Base-by-base conservation (phyloP, 2,888 invertebrate genomes). In the Strigamia crassipes region DNA sequence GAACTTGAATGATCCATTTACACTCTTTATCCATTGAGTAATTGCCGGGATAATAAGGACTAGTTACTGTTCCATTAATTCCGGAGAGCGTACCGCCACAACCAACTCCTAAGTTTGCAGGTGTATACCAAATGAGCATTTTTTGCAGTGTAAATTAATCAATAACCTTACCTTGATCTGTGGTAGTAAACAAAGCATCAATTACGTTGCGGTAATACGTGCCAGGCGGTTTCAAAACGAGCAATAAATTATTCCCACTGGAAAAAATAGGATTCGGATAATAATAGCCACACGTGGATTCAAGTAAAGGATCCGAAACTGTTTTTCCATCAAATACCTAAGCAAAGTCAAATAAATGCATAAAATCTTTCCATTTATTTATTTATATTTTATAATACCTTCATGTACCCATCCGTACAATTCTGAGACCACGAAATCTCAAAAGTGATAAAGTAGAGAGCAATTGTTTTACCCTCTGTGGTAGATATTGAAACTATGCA, bases 301-400 rank as follows among this genome's bases (percentile, higher is more conserved):
- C 12, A 4, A 77, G 12, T n/a, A 27, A 4, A 38, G 13, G 9
- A 77, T 13, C 31, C 23, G 77, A 15, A 0, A n/a, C n/a, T 15
- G 77, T 6, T 34, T 77, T 77, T 27, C 77, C 77, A 77, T 77
- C 77, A 77, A n/a, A 34, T 2, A 77, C n/a, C 77, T 77, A 27
- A 27, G 23, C 31, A n/a, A 77, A 77, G 8, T 61, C 6, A 21
- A 21, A 21, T 9, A 23, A 12, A 61, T 61, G 12, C 18, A 9
- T 15, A 27, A 31, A 27, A n/a, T 77, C 0, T 23, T 6, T 77
- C 31, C 12, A 18, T 13, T 12, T 5, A 73, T 73, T n/a, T 21
- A 31, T 73, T 73, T 31, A 10, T 61, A 6, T 12, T 73, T 73
- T 27, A 1, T 18, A 23, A 27, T 73, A 77, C 77, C 18, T 77